Conservation (phyloP, 1,140 invertebrate species). For the Oedothorax gibbosus region DNA sequence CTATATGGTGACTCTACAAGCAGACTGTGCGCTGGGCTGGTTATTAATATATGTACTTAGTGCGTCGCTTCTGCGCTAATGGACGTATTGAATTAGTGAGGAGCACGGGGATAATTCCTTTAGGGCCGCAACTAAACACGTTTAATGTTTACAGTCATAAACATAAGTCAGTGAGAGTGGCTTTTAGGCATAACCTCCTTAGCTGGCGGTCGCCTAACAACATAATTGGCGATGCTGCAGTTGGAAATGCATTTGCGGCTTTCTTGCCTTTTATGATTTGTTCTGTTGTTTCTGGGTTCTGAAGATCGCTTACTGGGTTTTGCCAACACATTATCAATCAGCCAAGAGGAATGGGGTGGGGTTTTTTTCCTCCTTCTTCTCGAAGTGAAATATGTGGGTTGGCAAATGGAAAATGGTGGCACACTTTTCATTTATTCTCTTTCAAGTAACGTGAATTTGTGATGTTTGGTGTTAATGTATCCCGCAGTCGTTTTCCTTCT, state of each 20-base stretch:
- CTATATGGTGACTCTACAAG: neutral
- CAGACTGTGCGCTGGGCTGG: constrained; percentile 13
- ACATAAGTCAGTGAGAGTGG: constrained; percentile 58
- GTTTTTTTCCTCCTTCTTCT: neutral
- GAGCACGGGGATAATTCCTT: constrained; percentile 58
- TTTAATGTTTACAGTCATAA: constrained; percentile 62
- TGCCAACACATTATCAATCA: constrained; percentile 61
- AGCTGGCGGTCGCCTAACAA: constrained; percentile 56
- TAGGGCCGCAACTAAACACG: constrained; percentile 60
- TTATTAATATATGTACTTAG: constrained; percentile 61
- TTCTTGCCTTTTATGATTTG: constrained; percentile 44
- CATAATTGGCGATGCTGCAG: constrained; percentile 45
- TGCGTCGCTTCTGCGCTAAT: constrained; percentile 53
- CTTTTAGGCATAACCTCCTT: constrained; percentile 59
- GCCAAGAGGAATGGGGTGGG: neutral
- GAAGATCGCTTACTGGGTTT: constrained; percentile 55
- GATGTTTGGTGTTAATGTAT: neutral
- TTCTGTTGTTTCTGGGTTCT: constrained; percentile 5
- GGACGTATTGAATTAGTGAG: constrained; percentile 60
- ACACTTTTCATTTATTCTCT: constrained; percentile 60
- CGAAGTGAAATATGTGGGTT: constrained; percentile 5
- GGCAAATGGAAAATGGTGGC: constrained; percentile 57
- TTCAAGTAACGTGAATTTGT: constrained; percentile 44
- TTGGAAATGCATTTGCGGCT: constrained; percentile 54
- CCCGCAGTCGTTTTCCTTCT: neutral